Percentiles rank a stretch among this genome's conserved stretches.
Evolutionary conservation across 2,113 vertebrate species (phyloP).

Genomic region (Heteronetta atricapilla): DNA sequence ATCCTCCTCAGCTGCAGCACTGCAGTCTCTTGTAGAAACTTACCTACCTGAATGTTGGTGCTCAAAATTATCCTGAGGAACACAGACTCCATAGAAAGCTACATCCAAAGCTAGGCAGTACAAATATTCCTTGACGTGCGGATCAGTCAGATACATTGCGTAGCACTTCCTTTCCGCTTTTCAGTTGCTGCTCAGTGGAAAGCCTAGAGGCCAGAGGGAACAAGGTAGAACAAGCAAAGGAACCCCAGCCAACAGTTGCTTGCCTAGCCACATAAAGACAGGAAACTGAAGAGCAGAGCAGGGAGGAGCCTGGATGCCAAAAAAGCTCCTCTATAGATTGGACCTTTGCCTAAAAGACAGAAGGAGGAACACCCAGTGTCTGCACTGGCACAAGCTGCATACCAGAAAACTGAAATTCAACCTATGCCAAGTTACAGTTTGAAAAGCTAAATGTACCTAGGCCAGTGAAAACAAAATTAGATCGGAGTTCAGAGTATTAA

Average conservation of each 20-base stretch:
- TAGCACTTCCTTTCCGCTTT: background rate
- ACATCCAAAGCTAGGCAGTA: background rate
- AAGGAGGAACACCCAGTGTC: slow-evolving; percentile 68
- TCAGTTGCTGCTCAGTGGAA: background rate
- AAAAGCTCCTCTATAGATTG: slow-evolving; percentile 49
- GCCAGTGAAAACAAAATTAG: slow-evolving; percentile 45
- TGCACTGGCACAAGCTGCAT: slow-evolving; percentile 56
- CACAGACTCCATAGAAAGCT: background rate
- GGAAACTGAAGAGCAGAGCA: slow-evolving; percentile 25
- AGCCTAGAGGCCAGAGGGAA: background rate
- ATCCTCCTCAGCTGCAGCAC: background rate
- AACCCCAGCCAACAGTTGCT: background rate
- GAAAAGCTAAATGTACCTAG: slow-evolving; percentile 32
- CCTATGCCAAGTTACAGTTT: slow-evolving; percentile 52
- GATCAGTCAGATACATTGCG: background rate
- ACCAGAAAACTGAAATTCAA: slow-evolving; percentile 61
- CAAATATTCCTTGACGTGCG: fast-evolving
- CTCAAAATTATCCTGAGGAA: background rate
- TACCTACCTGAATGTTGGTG: background rate
- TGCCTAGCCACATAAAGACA: slow-evolving; percentile 31
- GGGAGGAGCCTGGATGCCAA: slow-evolving; percentile 48
- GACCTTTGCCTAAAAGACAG: slow-evolving; percentile 64
- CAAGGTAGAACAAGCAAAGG: background rate
- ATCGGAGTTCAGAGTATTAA: background rate
- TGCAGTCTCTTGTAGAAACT: background rate